Conservation (phyloP, 2,888 invertebrate genomes). For the Drosophila leonis region DNA sequence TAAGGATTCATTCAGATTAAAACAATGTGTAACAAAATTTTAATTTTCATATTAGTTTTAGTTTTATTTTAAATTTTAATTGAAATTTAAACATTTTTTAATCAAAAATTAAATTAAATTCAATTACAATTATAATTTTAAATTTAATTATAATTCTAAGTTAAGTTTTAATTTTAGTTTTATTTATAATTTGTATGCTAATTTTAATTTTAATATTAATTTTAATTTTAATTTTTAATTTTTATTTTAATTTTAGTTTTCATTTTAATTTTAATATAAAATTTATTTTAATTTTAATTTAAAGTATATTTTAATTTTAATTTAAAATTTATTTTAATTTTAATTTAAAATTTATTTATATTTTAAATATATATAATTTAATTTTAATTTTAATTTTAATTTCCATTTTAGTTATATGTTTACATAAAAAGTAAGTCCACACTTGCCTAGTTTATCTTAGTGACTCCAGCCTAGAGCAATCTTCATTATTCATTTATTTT, state of each 20-base stretch:
- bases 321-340: neutral
- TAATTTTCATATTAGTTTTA: too few relatives aligned
- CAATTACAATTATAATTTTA: neutral
- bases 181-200: neutral
- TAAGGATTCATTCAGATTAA: too few relatives aligned
- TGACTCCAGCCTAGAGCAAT: neutral
- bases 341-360: neutral
- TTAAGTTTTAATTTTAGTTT: neutral
- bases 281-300: neutral
- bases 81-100: neutral
- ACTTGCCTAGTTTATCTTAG: neutral
- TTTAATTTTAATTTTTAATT: too few relatives aligned
- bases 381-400: neutral
- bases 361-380: too few relatives aligned
- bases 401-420: neutral
- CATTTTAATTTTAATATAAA: too few relatives aligned
- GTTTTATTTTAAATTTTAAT: too few relatives aligned
- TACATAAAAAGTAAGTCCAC: neutral
- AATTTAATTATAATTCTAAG: neutral
- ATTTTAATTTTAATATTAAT: neutral
- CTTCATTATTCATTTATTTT: slow-evolving; percentile 12
- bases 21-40: too few relatives aligned
- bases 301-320: neutral
- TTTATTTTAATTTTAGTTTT: too few relatives aligned
- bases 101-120: neutral